Evolutionary conservation across 2,113 vertebrate genomes (phyloP), one percentile per base, ranked within the genome.

Genomic region (Microtus montanus): DNA sequence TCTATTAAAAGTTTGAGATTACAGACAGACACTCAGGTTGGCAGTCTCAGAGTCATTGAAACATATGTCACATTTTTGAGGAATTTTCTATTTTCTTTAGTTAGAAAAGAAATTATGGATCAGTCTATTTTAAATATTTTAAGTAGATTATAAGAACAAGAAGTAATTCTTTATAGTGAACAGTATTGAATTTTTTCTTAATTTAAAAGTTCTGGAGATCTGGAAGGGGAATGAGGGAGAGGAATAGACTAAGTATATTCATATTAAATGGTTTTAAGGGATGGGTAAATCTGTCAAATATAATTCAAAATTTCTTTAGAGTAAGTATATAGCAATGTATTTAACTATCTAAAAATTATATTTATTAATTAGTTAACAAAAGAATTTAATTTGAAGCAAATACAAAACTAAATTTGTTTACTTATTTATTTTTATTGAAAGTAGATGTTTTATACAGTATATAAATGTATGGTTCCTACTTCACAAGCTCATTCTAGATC

Each of bases 161-260:
- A 66, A 20, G 3, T 24, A 3, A 3, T 38, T 9, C 28, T 84
- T 73, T 79, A 22, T 8, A 70, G 10, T 14, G 44, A 90, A 24
- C 20, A 73, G n/a, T 79, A 58, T 78, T 91, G 77, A 4, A 58
- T 83, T 5, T 47, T 66, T 52, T 89, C 13, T 95, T 87, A 92
- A 84, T 79, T 52, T 91, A 24, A 54, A 33, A n/a, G 9, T 58
- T 82, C 20, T 82, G 14, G 19, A 20, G 15, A 33, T 66, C 8
- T 63, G 3, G 22, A 58, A 83, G 6, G 24, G 24, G 24, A 83
- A 10, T 26, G 11, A 63, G 12, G 22, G 24, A 61, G 13, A 26
- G 26, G 0, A 63, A 38, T 61, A 83, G 58, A 61, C 22, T 41
- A 1, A 4, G 2, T 83, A 63, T 9, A 19, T 26, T 38, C 20